Percentiles rank a stretch among this genome's conserved stretches.
phyloP scores from a whole-genome alignment of 2,113 vertebrate species.

The Urocolius indicus region DNA sequence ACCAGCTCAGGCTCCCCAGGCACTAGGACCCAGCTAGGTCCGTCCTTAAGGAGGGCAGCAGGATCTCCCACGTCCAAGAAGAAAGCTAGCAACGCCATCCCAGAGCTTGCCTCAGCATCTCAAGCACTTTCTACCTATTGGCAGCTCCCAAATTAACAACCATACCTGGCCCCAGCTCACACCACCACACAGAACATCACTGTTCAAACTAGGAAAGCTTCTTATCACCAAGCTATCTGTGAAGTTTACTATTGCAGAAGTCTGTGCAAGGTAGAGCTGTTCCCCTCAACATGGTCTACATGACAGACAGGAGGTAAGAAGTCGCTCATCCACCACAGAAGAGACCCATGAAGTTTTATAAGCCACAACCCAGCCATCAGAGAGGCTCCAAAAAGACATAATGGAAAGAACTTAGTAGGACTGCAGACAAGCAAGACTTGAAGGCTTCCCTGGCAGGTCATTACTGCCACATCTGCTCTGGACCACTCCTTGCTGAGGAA shows the following conservation, averaged over 20 bases:
- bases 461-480: background rate
- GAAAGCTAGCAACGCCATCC: background rate
- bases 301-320: accelerated
- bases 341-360: background rate
- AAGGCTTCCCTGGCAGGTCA: background rate
- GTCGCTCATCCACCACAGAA: background rate
- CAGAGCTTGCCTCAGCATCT: background rate
- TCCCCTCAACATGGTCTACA: background rate
- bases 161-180: background rate
- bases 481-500: background rate
- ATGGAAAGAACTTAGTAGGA: background rate
- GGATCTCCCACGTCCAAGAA: background rate
- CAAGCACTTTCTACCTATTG: background rate
- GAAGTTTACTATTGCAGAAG: background rate
- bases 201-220: background rate
- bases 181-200: background rate
- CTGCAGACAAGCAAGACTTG: background rate
- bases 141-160: background rate
- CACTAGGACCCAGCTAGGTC: background rate
- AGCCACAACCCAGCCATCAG: background rate
- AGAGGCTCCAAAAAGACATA: background rate
- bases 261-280: accelerated
- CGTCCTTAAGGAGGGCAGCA: background rate
- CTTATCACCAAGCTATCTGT: background rate
- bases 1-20: background rate